Base-by-base conservation (phyloP, 2,797 vertebrate species). In the Meda fulgida region DNA sequence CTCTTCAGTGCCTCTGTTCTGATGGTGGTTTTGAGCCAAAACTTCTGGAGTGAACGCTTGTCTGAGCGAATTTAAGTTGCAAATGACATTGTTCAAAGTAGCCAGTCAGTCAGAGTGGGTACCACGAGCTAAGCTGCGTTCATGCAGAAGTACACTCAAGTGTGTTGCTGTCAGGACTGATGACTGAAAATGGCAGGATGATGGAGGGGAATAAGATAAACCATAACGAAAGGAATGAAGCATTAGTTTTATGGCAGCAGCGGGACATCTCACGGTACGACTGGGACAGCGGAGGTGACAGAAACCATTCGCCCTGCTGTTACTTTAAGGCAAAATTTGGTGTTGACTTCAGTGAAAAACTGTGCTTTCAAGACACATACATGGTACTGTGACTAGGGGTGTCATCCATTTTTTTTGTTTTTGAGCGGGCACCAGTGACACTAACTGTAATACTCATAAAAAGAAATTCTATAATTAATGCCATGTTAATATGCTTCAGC, bases 81-180 rank as follows among this genome's bases (percentile, higher is more conserved):
- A 84, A 78, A 78, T 69, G 51, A 84, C 51, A 70, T 58, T 84
- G 83, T 77, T 58, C 34, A 78, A 84, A 70, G 65, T 70, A 78
- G 73, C n/a, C 75, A 84, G 83, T 60, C 63, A 70, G 83, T 84
- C 75, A 77, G 82, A 69, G 75, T 19, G 19, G 66, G 26, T 34
- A 58, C 82, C 78, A 70, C 3, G 26, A 84, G 48, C 40, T 78
- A 84, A 84, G 66, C 65, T 84, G 65, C 83, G 70, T 84, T 84
- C 75, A 78, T 55, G 63, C 65, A 84, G 65, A 84, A 48, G 36
- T 78, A 78, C 36, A 84, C 73, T 69, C 73, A 58, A 78, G 82
- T 69, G 65, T 70, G 48, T 70, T 55, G 65, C 83, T 84, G 75
- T 84, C 83, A 84, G 65, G 51, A 60, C 65, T 46, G 75, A 70